Conservation (phyloP, 2,888 invertebrate genomes). For the Pardosa pseudoannulata region DNA sequence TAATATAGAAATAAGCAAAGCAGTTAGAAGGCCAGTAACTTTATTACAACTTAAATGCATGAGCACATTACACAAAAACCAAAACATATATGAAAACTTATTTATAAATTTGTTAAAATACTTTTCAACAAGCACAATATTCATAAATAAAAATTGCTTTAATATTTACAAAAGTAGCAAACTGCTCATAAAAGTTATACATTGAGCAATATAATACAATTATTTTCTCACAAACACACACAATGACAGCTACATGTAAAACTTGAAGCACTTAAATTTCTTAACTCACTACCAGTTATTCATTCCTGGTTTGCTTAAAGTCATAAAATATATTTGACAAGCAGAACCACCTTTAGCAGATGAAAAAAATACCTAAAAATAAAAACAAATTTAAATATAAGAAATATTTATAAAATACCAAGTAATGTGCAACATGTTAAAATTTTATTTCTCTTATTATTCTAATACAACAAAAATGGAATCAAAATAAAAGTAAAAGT, state of each 20-base stretch:
- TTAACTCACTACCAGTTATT: conserved; percentile 90
- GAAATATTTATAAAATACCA: too few species aligned
- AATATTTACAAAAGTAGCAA: conserved; percentile 72
- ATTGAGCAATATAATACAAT: conserved; percentile 71
- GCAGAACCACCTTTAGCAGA: conserved; percentile 99
- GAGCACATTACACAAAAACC: conserved; percentile 50
- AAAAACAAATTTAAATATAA: background rate
- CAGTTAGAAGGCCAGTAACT: conserved; percentile 52
- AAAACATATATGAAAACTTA: conserved; percentile 51
- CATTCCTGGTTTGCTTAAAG: conserved; percentile 99
- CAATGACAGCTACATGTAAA: conserved; percentile 62
- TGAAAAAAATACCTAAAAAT: conserved; percentile 95
- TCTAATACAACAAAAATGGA: too few species aligned
- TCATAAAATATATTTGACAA: conserved; percentile 99
- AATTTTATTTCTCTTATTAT: too few species aligned
- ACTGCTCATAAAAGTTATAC: conserved; percentile 68
- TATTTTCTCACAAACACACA: conserved; percentile 55
- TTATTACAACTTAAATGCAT: conserved; percentile 65
- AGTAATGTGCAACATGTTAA: too few species aligned
- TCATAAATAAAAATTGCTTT: conserved; percentile 70
- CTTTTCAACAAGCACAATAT: conserved; percentile 71
- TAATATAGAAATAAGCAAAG: background rate
- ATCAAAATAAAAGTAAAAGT: too few species aligned
- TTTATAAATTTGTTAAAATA: conserved; percentile 72
- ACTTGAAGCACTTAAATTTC: conserved; percentile 61